Base-by-base conservation (phyloP, 2,113 vertebrate species). In the Electrona antarctica region DNA sequence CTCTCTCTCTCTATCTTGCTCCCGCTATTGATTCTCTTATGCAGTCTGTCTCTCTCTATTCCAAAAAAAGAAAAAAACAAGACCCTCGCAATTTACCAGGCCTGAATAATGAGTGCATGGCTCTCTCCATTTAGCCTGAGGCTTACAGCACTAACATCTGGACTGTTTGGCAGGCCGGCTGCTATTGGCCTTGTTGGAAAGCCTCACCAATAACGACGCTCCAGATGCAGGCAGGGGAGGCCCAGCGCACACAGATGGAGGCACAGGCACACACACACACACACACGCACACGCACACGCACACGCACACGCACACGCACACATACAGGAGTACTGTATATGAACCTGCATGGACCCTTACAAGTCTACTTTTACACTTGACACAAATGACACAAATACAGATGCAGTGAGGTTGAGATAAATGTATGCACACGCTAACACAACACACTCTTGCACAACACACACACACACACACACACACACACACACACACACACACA, bases 131-230 rank as follows among this genome's bases (percentile, higher is more conserved):
- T 96, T 97, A 96, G 97, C 96, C 96, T 74, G 90, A 93, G 96
- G 95, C 97, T 93, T 95, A 97, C 96, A 96, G 95, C 96, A 95
- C 94, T 94, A 97, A 98, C 97, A 99, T 98, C 97, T 98, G 97
- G 97, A 94, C 93, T 95, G 94, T 94, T 97, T 99, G 98, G 98
- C 97, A 98, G 93, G 87, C 92, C 92, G 88, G 94, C 94, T 93
- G 92, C 93, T 95, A 93, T 93, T 94, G 94, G 95, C 95, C 93
- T 96, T 94, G 94, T 95, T 97, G 96, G 96, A 96, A 94, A 94
- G 91, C 85, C 93, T 95, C 73, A 96, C 95, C 96, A 94, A n/a
- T n/a, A n/a, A 95, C 95, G 94, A 95, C 94, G 94, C 94, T 99
- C 92, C 97, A 98, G 96, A 98, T 99, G 97, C 95, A 97, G 95